Evolutionary conservation across 2,888 invertebrate species (phyloP), one percentile per base, ranked within the genome.

Genomic region (Cenopis cana): DNA sequence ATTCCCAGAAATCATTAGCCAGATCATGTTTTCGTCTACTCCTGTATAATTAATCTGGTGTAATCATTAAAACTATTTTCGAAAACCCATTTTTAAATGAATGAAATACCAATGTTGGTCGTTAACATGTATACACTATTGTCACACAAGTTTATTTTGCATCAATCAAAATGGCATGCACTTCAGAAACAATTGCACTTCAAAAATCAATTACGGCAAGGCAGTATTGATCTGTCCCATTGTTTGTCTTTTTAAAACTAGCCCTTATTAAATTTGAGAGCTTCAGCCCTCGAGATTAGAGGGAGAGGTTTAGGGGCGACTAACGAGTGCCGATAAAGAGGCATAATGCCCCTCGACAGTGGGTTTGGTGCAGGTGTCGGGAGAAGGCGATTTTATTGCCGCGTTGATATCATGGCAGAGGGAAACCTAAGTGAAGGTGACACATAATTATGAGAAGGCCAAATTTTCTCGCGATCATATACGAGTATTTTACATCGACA

Each of bases 251-350:
- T 90, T 92, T 87, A 89, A 90, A 71, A 91, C 84, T 89, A 86
- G 85, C 87, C 85, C 84, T 91, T 91, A 92, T 92, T 91, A 90
- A 91, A 91, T 92, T 90, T 89, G 85, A 87, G 89, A 88, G 85
- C 83, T 86, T 86, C 86, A 88, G 81, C 90, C 89, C 91, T 90
- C 85, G 84, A 89, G 89, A 91, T 89, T 89, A 88, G 83, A 87
- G 88, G 91, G 88, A 80, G 80, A 86, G 88, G 88, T 91, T 92
- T 91, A 89, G 91, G 91, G 91, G 88, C 86, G 89, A 87, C 88
- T 90, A 91, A 92, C 91, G 91, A 92, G 91, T 88, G 86, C 78
- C 84, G 91, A 92, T 93, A 92, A 92, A 90, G 86, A 89, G 87
- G 86, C 84, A 84, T 91, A 87, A 91, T 90, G 88, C 89, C 88